Conservation (phyloP, 2,888 invertebrate genomes). For the Thelaira solivaga region DNA sequence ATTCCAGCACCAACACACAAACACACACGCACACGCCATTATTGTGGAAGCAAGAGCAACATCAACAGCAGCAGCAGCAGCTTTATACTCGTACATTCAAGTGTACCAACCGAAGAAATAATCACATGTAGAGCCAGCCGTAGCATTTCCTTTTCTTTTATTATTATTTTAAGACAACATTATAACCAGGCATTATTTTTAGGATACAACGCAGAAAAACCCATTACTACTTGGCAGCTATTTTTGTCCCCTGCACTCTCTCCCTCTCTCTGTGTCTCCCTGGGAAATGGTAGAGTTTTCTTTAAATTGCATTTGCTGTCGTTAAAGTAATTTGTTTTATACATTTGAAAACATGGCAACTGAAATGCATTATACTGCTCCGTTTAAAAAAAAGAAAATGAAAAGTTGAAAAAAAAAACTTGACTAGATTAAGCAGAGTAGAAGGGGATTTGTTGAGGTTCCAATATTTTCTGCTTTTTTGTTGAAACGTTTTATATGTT, state of each 20-base stretch:
- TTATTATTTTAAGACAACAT: constrained; percentile 35
- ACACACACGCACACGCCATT: too few relatives aligned
- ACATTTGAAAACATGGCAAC: constrained; percentile 54
- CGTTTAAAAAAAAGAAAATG: too few relatives aligned
- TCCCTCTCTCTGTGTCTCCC: neutral
- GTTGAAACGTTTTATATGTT: constrained; percentile 16
- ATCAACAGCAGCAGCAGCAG: neutral
- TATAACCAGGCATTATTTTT: constrained; percentile 52
- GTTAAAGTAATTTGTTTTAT: constrained; percentile 69
- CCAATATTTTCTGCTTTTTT: neutral
- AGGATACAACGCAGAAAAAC: constrained; percentile 4
- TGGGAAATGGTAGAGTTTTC: constrained; percentile 28
- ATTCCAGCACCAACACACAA: neutral
- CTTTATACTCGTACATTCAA: too few relatives aligned
- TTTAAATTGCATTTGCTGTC: constrained; percentile 67
- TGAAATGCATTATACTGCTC: constrained; percentile 45
- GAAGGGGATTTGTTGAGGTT: neutral
- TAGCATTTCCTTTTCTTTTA: neutral
- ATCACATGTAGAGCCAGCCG: constrained; percentile 29
- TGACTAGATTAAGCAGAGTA: neutral
- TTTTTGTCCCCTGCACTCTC: constrained; percentile 16
- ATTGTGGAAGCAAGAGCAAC: too few relatives aligned
- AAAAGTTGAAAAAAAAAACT: too few relatives aligned
- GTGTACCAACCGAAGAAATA: constrained; percentile 7
- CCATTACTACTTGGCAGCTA: constrained; percentile 20